Evolutionary conservation across 2,888 invertebrate genomes (phyloP).

Genomic region (Tachina lurida): DNA sequence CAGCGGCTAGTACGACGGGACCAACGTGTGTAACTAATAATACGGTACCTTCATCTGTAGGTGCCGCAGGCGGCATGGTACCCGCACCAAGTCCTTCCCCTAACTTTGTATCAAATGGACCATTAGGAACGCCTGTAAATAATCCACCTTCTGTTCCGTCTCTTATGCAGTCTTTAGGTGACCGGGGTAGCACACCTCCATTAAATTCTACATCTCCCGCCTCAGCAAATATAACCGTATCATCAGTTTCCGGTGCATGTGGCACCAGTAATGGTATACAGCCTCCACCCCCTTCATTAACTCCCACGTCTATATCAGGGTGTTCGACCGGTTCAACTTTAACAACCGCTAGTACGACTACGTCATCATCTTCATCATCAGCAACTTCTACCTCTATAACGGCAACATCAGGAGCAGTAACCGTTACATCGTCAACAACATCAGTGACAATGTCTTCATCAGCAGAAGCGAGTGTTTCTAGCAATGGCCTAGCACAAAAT

Average conservation of each 20-base stretch:
- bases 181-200: constrained; percentile 82
- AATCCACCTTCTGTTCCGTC: constrained; percentile 86
- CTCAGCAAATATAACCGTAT: constrained; percentile 75
- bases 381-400: constrained; percentile 60
- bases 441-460: constrained; percentile 49
- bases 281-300: constrained; percentile 40
- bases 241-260: constrained; percentile 72
- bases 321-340: constrained; percentile 60
- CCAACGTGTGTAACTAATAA: constrained; percentile 68
- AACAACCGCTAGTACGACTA: constrained; percentile 54
- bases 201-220: constrained; percentile 81
- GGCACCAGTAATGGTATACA: constrained; percentile 76
- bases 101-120: constrained; percentile 82
- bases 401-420: constrained; percentile 45
- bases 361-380: constrained; percentile 32
- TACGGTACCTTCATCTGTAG: constrained; percentile 59
- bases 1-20: constrained; percentile 73
- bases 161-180: constrained; percentile 84
- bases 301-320: constrained; percentile 62
- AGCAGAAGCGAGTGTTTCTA: constrained; percentile 62
- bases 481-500: constrained; percentile 65
- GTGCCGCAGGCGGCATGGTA: constrained; percentile 79
- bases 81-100: constrained; percentile 84
- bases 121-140: constrained; percentile 84
- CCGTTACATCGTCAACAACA: constrained; percentile 54